phyloP scores from a whole-genome alignment of 2,888 invertebrate species.

The Philereme transversata region DNA sequence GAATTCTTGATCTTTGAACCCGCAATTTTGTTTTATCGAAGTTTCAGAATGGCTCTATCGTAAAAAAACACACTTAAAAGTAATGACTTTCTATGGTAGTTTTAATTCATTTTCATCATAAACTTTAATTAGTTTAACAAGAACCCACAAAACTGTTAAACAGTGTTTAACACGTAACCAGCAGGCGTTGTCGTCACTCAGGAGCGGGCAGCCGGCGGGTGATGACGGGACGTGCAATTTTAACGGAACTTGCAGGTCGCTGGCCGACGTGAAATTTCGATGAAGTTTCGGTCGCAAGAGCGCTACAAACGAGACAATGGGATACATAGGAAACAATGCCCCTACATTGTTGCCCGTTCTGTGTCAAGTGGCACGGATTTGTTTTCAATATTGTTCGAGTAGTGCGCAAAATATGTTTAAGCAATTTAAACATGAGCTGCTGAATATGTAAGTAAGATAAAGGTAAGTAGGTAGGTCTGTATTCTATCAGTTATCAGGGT shows the following conservation, averaged over 20 bases:
- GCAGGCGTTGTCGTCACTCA: constrained; percentile 66
- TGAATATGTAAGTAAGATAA: background rate
- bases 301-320: constrained; percentile 42
- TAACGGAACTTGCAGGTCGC: constrained; percentile 62
- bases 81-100: constrained; percentile 13
- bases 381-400: constrained; percentile 28
- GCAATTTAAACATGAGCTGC: constrained; percentile 15
- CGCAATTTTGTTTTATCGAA: constrained; percentile 29
- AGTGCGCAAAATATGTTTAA: constrained; percentile 17
- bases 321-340: constrained; percentile 36
- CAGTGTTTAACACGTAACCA: constrained; percentile 72
- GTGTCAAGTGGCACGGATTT: constrained; percentile 32
- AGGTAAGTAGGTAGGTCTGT: too few species aligned
- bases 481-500: too few species aligned
- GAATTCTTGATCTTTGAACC: constrained; percentile 31
- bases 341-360: constrained; percentile 35
- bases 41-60: constrained; percentile 23
- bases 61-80: constrained; percentile 21
- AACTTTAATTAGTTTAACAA: constrained; percentile 10
- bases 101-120: constrained; percentile 18
- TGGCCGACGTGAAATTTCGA: constrained; percentile 62
- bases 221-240: constrained; percentile 72
- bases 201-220: constrained; percentile 56
- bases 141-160: constrained; percentile 66
- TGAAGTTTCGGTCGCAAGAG: constrained; percentile 56